Percentiles rank a stretch among this genome's conserved stretches.
These are phyloP conservation scores for Eptesicus fuscus DNA, from an alignment of 2,113 vertebrate species.

Conservation along the genomic window DNA sequence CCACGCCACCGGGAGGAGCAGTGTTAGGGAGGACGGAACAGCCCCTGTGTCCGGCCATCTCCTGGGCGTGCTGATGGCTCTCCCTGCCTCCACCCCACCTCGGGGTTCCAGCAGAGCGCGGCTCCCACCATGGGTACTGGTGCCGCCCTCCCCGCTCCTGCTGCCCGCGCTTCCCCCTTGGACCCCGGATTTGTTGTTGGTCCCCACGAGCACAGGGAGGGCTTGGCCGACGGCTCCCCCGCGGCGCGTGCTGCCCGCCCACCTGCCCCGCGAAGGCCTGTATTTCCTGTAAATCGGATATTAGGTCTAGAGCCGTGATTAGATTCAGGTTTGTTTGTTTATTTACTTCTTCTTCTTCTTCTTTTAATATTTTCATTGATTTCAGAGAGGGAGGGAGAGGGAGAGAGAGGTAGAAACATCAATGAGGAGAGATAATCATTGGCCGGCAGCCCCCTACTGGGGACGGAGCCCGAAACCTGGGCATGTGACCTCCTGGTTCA, in stretches of 20 bases:
- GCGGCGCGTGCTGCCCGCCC: not conserved
- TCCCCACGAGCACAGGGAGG: not conserved
- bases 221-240: not conserved
- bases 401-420: too few relatives aligned
- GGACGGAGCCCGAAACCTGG: too few relatives aligned
- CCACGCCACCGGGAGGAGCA: not conserved
- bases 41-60: not conserved
- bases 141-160: not conserved
- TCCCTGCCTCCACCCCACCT: not conserved
- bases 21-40: not conserved
- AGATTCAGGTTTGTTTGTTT: not conserved
- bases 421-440: too few relatives aligned
- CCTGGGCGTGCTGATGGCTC: not conserved
- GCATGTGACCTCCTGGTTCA: too few relatives aligned
- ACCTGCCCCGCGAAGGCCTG: not conserved
- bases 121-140: not conserved
- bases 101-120: not conserved
- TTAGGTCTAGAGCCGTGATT: not conserved
- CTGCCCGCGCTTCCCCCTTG: rapidly evolving
- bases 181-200: not conserved
- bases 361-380: too few relatives aligned
- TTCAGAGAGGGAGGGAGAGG: too few relatives aligned
- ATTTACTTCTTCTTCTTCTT: too few relatives aligned
- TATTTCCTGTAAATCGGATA: not conserved
- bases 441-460: too few relatives aligned